Base-by-base conservation (phyloP, 2,797 vertebrate species). In the Eospalax fontanierii region DNA sequence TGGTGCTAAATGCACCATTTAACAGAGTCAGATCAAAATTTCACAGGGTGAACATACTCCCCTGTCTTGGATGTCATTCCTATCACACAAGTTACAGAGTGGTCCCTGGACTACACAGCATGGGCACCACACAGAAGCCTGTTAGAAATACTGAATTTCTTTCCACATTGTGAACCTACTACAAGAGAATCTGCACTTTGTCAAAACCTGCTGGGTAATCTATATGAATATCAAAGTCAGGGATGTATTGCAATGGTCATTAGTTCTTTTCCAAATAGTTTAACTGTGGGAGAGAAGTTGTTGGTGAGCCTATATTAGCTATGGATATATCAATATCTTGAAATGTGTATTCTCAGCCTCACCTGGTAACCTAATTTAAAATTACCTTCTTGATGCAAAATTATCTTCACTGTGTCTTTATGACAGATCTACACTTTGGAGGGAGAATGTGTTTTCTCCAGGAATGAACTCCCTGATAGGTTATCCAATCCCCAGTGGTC, bases 191-290 rank as follows among this genome's bases (percentile, higher is more conserved):
- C 63, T 74, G 57, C 2, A 12, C 54, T 93, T 93, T 70, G 61
- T 74, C 38, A 84, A 94, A 33, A 59, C 6, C 54, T 50, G 28
- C 18, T 0, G 16, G 38, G 33, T 26, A 14, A 83, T 43, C 75
- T 43, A n/a, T 2, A 46, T n/a, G 75, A 86, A 83, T 65, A 83
- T 1, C 63, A 74, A 86, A 88, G n/a, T 38, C 61, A 50, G 61
- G 50, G 50, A 74, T 71, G 79, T 0, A 3, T 70, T 35, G 19
- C n/a, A 61, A 65, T 43, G 21, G 24, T 91, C 46, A 35, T 73
- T 71, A 84, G 73, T 38, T 91, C 46, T 78, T 76, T 97, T 75
- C 93, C 76, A 93, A 66, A 70, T 33, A 76, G 79, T 74, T 61
- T 50, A 83, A 21, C 30, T 85, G 19, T 8, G 30, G 22, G 19